Evolutionary conservation across 2,113 vertebrate species (phyloP), one percentile per base, ranked within the genome.

Genomic region (Notothenia coriiceps): DNA sequence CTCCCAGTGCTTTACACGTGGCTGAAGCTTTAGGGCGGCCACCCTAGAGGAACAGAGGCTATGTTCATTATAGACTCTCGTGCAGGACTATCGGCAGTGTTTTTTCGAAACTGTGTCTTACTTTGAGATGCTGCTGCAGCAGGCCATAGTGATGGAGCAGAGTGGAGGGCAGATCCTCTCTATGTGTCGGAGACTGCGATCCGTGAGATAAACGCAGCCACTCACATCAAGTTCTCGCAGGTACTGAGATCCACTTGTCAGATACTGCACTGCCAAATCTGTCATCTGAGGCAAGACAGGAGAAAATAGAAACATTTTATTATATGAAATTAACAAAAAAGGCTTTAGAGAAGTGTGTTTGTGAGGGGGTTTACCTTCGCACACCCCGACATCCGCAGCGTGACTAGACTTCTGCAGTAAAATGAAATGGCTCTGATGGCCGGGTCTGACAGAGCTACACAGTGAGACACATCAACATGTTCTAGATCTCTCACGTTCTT

Each of bases 221-320:
- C 94, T 97, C 75, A 96, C 80, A 47, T 96, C 95, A 83, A 96
- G 91, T 79, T 95, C 93, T 50, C 82, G 91, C 71, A 98, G 91
- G 70, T 92, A 96, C 86, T 46, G 86, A 79, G 95, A 94, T 67
- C 90, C 93, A 51, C 89, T 91, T 0, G 95, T 90, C 85, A 97
- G 82, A n/a, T 92, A 89, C 66, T 96, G 93, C 61, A 96, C 73
- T 0, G 86, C 91, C 25, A 70, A 65, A 18, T 97, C 96, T 2
- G 95, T 97, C 84, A 97, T 93, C 96, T 97, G 91, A 64, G 13
- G 56, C 44, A 51, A 14, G 20, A 18, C 4, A 25, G 47, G 67
- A 70, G 29, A 15, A 73, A 57, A 81, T 1, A 25, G 4, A 29
- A 29, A 22, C 49, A 68, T 1, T 60, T 15, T 10, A 29, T 70